Evolutionary conservation across 2,888 invertebrate genomes (phyloP).

Genomic region (Hemithea aestivaria): DNA sequence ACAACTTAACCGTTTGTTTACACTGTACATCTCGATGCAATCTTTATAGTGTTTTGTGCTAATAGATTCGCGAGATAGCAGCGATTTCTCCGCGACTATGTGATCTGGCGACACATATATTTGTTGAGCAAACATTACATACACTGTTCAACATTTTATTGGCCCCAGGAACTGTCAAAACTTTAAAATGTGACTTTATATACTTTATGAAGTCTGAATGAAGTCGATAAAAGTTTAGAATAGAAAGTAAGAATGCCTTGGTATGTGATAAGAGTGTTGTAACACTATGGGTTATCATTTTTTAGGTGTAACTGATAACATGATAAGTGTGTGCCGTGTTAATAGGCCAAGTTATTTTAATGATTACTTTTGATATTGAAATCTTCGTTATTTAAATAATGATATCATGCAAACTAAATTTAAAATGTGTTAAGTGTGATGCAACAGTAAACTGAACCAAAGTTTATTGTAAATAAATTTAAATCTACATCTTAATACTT

Average conservation of each 20-base stretch:
- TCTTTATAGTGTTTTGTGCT: conserved; percentile 2
- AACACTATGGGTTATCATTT: conserved; percentile 42
- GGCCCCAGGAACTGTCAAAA: too few species aligned
- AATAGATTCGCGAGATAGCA: conserved; percentile 36
- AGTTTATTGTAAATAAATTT: too few species aligned
- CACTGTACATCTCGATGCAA: conserved; percentile 1
- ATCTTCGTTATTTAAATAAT: background rate
- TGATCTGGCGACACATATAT: conserved; percentile 31
- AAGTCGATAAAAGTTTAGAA: too few species aligned
- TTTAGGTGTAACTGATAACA: conserved; percentile 18
- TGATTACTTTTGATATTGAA: conserved; percentile 6
- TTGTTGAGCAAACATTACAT: conserved; percentile 16
- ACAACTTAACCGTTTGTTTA: conserved; percentile 23
- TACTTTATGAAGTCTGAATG: too few species aligned
- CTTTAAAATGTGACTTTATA: too few species aligned
- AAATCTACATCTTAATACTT: too few species aligned
- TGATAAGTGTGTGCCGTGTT: conserved; percentile 11
- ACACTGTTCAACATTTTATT: conserved; percentile 13
- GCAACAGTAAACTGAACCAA: too few species aligned
- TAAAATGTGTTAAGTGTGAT: too few species aligned
- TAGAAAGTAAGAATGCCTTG: conserved; percentile 35
- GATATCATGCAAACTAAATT: background rate
- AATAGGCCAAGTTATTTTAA: conserved; percentile 12
- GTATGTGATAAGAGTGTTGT: conserved; percentile 40
- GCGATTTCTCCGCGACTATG: conserved; percentile 69